Conservation (phyloP, 2,888 invertebrate genomes). For the Oligia fasciuncula region DNA sequence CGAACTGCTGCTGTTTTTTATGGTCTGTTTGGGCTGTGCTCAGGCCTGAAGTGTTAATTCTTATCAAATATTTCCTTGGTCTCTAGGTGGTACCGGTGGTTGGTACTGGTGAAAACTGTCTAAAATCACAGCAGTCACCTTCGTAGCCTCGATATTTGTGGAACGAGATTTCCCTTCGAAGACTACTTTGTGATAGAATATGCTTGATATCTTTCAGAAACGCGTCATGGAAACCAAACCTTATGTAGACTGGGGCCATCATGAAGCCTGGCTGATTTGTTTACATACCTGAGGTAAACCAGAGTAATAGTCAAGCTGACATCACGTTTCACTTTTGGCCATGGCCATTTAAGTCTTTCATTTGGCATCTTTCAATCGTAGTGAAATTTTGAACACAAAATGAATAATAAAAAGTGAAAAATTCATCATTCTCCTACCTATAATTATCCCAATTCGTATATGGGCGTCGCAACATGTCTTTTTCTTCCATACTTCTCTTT, state of each 20-base stretch:
- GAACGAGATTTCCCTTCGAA: background rate
- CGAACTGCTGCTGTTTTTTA: background rate
- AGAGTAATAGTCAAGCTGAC: background rate
- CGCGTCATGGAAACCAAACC: background rate
- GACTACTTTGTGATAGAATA: background rate
- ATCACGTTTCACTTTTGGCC: background rate
- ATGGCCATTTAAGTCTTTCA: background rate
- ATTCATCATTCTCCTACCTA: background rate
- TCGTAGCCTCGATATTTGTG: background rate
- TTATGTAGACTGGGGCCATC: background rate
- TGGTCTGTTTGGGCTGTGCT: background rate
- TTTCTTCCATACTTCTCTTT: background rate
- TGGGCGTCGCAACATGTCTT: background rate
- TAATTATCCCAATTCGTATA: background rate
- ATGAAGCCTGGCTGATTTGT: background rate
- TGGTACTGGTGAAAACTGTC: background rate
- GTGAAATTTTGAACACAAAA: background rate
- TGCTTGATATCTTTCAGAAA: conserved; percentile 6
- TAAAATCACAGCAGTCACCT: background rate
- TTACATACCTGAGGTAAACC: conserved; percentile 1
- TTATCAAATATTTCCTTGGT: background rate
- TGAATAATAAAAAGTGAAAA: background rate
- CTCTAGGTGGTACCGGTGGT: no score
- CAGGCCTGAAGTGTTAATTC: background rate
- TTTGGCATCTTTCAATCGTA: background rate